Evolutionary conservation across 2,888 invertebrate genomes (phyloP), one percentile per base, ranked within the genome.

Genomic region (Ormyrus rosae): DNA sequence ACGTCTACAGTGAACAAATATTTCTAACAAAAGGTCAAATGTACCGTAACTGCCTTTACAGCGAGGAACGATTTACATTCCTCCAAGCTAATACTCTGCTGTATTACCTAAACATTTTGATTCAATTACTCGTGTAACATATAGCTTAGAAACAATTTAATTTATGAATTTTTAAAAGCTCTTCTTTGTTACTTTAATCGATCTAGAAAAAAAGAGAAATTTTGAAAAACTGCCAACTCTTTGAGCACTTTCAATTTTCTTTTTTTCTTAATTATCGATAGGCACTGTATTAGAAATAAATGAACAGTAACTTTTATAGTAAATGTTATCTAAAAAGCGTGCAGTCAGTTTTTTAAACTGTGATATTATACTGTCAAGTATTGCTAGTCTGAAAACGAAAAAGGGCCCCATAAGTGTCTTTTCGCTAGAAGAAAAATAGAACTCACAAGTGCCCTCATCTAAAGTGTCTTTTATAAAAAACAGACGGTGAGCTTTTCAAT

Each of bases 271-370:
- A 78, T 73, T 77, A 78, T 78, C 63, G 10, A 73, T 79, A 58
- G 73, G 13, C 9, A 69, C 50, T 64, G 70, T 78, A 81, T 69
- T 77, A 70, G 71, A 70, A 64, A 67, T 34, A 34, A 77, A 75
- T 5, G 7, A 77, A 70, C 68, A 80, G 56, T 77, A 80, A 75
- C 70, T 83, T 83, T 82, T 76, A 81, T 81, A 79, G 74, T 81
- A 81, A 82, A 84, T 83, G 77, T 81, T 82, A 83, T 81, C 48
- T 81, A 80, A 72, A 56, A 71, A 70, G 81, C 82, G 83, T 85
- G 85, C 84, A 85, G 85, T 86, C 88, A 89, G 89, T 89, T 88
- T 88, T 88, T 85, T 86, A 87, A 89, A 90, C 90, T 90, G 90
- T 90, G 90, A 90, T 90, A 90, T 89, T 89, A 85, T 87, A 85